phyloP scores from a whole-genome alignment of 2,113 vertebrate species.

The Boulengeromyrus knoepffleri region DNA sequence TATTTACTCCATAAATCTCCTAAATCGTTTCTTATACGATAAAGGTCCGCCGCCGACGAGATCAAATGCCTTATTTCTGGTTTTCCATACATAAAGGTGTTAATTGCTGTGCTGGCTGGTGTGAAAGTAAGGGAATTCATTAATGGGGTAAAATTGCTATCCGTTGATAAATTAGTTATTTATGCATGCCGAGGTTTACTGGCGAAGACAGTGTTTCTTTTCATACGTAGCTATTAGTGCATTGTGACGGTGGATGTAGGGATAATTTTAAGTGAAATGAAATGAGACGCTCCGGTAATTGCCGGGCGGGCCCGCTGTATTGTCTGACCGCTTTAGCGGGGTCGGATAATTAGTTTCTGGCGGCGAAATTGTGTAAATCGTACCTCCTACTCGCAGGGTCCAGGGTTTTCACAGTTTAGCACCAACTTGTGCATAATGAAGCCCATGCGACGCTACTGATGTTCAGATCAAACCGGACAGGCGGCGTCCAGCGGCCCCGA shows the following conservation, averaged over 20 bases:
- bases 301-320: background rate
- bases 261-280: constrained; percentile 1
- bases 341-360: constrained; percentile 2
- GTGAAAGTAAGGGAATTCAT: constrained; percentile 13
- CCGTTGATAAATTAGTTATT: constrained; percentile 18
- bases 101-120: constrained; percentile 2
- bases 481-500: background rate
- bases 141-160: constrained; percentile 6
- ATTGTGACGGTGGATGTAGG: background rate
- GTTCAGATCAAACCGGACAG: background rate
- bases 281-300: background rate
- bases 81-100: background rate
- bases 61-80: constrained; percentile 2
- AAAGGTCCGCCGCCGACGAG: constrained; percentile 3
- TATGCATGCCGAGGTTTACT: constrained; percentile 7
- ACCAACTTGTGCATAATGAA: background rate
- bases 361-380: background rate
- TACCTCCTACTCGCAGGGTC: background rate
- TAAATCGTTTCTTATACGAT: background rate
- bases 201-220: background rate
- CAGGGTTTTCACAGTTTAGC: background rate
- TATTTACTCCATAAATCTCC: constrained; percentile 4
- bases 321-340: background rate
- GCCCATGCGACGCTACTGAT: background rate
- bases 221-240: background rate